Evolutionary conservation across 2,888 invertebrate species (phyloP).

Genomic region (Epinotia nisella): DNA sequence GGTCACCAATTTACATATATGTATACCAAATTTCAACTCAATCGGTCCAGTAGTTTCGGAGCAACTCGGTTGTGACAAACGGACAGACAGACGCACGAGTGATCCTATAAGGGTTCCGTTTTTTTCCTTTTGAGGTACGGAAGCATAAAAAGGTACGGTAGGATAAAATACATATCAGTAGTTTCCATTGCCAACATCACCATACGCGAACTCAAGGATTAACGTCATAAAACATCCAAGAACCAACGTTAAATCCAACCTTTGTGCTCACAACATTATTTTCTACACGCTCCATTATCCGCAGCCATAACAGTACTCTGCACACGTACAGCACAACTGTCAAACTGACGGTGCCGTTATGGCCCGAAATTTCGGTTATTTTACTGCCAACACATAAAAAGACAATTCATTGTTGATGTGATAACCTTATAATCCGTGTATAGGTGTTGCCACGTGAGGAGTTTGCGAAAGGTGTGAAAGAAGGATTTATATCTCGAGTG

Average conservation of each 20-base stretch:
- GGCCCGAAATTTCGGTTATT: constrained; percentile 34
- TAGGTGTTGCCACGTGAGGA: constrained; percentile 40
- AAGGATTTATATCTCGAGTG: constrained; percentile 23
- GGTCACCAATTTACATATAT: too few species aligned
- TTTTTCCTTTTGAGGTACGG: too few species aligned
- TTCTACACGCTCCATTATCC: neutral
- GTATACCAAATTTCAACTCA: too few species aligned
- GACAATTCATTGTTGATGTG: constrained; percentile 44
- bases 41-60: too few species aligned
- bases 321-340: constrained; percentile 34
- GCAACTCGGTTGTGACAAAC: too few species aligned
- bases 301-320: constrained; percentile 13
- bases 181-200: too few species aligned
- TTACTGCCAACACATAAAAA: constrained; percentile 44
- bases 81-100: too few species aligned
- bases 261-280: neutral
- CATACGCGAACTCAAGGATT: too few species aligned
- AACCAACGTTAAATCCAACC: neutral
- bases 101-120: too few species aligned
- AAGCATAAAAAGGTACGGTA: too few species aligned
- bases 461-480: constrained; percentile 32
- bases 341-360: constrained; percentile 38
- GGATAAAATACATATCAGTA: too few species aligned
- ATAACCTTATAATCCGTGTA: constrained; percentile 44
- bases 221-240: neutral